Evolutionary conservation across 92 coral and sea anemone species (phyloP).

Genomic region (Siderastrea siderea): DNA sequence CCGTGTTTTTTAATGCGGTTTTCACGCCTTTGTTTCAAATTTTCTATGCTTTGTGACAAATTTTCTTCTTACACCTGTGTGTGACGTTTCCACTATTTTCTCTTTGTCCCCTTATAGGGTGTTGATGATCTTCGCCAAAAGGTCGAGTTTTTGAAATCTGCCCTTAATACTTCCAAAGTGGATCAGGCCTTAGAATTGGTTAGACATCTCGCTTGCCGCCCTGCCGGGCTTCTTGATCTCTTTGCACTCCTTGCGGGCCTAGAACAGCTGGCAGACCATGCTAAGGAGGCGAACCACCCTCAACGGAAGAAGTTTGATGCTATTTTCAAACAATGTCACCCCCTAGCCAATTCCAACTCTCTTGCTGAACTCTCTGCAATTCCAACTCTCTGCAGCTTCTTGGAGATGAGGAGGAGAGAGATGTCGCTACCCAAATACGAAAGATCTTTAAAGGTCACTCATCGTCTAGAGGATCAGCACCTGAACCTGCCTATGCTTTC

Average conservation of each 20-base stretch:
- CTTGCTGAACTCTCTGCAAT: conserved; percentile 22
- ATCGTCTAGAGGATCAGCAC: no score
- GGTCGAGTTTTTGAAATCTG: conserved; percentile 21
- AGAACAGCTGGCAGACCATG: no score
- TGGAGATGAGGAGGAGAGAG: conserved; percentile 52
- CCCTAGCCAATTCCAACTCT: conserved; percentile 8
- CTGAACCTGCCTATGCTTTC: neutral
- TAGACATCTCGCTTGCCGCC: conserved; percentile 26
- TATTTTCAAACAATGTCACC: conserved; percentile 15
- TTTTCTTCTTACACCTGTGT: neutral
- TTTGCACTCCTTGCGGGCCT: neutral
- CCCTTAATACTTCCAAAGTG: conserved; percentile 20
- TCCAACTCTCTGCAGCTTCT: conserved; percentile 8
- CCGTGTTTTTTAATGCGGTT: no score
- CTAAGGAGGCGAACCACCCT: no score
- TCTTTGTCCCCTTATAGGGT: neutral
- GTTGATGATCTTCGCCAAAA: neutral
- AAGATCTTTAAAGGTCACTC: no score
- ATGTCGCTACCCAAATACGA: conserved; percentile 17
- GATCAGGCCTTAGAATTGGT: conserved; percentile 35
- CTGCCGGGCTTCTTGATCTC: neutral
- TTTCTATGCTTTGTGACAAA: neutral
- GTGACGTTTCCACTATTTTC: neutral
- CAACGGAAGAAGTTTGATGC: no score
- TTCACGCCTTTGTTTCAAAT: neutral